Percentiles rank a stretch among this genome's conserved stretches.
Conservation (phyloP, 2,888 invertebrate genomes). For the Yponomeuta plumbellus region DNA sequence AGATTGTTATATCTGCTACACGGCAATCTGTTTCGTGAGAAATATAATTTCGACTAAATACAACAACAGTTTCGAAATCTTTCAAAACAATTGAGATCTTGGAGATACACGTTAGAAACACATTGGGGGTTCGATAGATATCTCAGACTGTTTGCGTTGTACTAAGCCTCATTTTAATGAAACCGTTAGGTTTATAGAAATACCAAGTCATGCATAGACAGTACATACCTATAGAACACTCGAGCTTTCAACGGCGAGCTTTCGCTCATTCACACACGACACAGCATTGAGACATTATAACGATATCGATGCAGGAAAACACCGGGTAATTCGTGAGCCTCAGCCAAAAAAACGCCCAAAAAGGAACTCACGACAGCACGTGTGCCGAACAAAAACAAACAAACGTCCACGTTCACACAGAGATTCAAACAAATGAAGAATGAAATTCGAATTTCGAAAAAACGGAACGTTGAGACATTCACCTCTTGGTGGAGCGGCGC, state of each 20-base stretch:
- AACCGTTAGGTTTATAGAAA: slow-evolving; percentile 54
- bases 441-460: slow-evolving; percentile 34
- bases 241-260: slow-evolving; percentile 40
- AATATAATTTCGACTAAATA: neutral
- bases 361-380: slow-evolving; percentile 20
- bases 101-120: neutral
- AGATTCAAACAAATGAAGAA: slow-evolving; percentile 16
- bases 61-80: neutral
- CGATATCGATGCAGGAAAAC: slow-evolving; percentile 15
- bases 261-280: slow-evolving; percentile 50
- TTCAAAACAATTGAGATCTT: neutral
- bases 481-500: slow-evolving; percentile 65
- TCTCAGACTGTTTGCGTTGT: neutral
- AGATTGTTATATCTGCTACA: neutral
- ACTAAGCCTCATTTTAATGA: slow-evolving; percentile 28
- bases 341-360: neutral
- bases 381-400: slow-evolving; percentile 29
- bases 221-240: slow-evolving; percentile 28
- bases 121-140: neutral
- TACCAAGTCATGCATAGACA: slow-evolving; percentile 40
- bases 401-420: slow-evolving; percentile 23
- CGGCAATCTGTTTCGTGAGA: neutral
- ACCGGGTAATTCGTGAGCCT: slow-evolving; percentile 10
- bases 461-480: slow-evolving; percentile 57
- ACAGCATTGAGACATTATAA: slow-evolving; percentile 28